Percentiles rank a stretch among this genome's conserved stretches.
These are phyloP conservation scores for Cerceris rybyensis DNA, from an alignment of 2,888 invertebrate species.

Conservation along the genomic window DNA sequence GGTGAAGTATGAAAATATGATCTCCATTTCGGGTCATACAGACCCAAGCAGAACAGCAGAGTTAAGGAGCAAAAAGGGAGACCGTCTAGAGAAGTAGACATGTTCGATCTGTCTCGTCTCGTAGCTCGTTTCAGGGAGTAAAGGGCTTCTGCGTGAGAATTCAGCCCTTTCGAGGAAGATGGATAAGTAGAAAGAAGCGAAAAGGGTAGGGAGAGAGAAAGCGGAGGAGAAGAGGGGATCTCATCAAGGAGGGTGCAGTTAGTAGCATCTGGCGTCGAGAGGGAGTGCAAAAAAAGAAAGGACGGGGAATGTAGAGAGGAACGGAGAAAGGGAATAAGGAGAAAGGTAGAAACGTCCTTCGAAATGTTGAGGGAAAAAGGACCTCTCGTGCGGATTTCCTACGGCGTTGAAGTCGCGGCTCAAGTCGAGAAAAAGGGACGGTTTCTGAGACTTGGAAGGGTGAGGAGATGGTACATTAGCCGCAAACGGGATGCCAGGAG, in stretches of 20 bases:
- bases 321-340: conserved; percentile 6
- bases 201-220: conserved; percentile 10
- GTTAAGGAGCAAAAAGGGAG: background rate
- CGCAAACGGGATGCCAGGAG: conserved; percentile 64
- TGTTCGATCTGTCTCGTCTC: background rate
- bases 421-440: conserved; percentile 45
- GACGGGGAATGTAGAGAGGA: conserved; percentile 20
- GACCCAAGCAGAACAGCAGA: no score
- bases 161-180: conserved; percentile 18
- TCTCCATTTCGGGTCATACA: no score
- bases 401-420: conserved; percentile 47
- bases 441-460: conserved; percentile 12
- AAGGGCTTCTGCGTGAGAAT: conserved; percentile 29
- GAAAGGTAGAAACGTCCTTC: conserved; percentile 56
- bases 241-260: conserved; percentile 69
- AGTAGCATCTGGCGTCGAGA: conserved; percentile 72
- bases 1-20: no score
- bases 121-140: background rate
- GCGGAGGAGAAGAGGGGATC: conserved; percentile 39
- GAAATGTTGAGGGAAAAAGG: conserved; percentile 49
- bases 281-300: conserved; percentile 38
- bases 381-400: conserved; percentile 40
- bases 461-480: conserved; percentile 68
- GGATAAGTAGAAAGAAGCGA: conserved; percentile 17
- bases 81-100: background rate